Conservation (phyloP, 2,797 vertebrate species). For the Hozukius guyotensis region DNA sequence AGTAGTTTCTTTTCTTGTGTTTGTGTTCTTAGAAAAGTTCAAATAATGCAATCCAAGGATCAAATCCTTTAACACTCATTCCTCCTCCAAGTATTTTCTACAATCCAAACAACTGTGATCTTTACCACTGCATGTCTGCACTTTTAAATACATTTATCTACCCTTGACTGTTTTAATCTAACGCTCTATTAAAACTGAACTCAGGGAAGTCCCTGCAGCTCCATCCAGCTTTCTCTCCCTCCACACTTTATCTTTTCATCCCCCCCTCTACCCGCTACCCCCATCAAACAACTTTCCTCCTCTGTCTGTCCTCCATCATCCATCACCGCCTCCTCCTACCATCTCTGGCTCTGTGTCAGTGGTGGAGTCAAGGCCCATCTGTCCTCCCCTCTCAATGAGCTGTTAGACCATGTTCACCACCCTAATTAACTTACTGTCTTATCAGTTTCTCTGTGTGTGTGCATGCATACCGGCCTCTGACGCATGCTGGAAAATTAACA, state of each 20-base stretch:
- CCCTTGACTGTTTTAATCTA: constrained; percentile 13
- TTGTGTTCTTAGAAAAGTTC: not conserved
- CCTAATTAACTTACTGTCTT: constrained; percentile 84
- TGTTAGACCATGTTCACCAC: constrained; percentile 75
- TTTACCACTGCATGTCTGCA: not conserved
- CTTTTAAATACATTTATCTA: constrained; percentile 19
- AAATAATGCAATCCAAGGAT: not conserved
- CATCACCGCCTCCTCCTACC: constrained; percentile 66
- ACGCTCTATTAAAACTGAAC: constrained; percentile 23
- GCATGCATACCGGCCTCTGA: constrained; percentile 32
- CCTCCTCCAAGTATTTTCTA: not conserved
- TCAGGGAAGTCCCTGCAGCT: constrained; percentile 46
- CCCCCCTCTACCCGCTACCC: constrained; percentile 27
- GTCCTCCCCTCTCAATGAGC: constrained; percentile 76
- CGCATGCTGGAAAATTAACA: constrained; percentile 28
- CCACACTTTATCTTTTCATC: constrained; percentile 51
- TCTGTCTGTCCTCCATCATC: constrained; percentile 73
- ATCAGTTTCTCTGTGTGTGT: constrained; percentile 59
- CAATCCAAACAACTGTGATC: constrained; percentile 6
- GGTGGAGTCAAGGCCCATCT: constrained; percentile 82
- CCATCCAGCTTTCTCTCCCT: constrained; percentile 19
- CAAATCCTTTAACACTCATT: constrained; percentile 2
- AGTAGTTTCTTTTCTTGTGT: not conserved
- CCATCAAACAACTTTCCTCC: constrained; percentile 69
- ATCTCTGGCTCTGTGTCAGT: constrained; percentile 71